Evolutionary conservation across 2,888 invertebrate genomes (phyloP), one percentile per base, ranked within the genome.

Genomic region (Notocelia uddmanniana): DNA sequence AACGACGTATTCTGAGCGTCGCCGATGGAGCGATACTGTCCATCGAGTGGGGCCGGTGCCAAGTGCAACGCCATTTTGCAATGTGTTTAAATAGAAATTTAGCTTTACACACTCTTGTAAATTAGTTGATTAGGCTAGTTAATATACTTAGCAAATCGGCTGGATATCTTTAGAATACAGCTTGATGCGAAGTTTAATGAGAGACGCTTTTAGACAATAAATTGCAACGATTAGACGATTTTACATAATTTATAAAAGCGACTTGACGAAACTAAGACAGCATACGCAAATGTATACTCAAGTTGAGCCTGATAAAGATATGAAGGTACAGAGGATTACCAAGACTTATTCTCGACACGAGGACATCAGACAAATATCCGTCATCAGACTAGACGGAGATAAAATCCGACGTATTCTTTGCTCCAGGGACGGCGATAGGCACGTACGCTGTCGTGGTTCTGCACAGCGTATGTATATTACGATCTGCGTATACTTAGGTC

Each of bases 291-390:
- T 59, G 37, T 68, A 59, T 37, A 58, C 19, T 68, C 23, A 48
- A 68, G 21, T n/a, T 10, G 45, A 67, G 62, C 13, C 58, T 66
- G 58, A 66, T 70, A 59, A 66, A 70, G 52, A 60, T 67, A 52
- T 34, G 54, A n/a, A 50, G 58, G 62, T 55, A 55, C 55, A 11
- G 10, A 26, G 62, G 55, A 72, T 67, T 62, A 55, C 62, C 3
- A 62, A 68, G 62, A 72, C 34, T 67, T 67, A 71, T 67, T 48
- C 48, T 23, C 48, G 31, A 55, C 68, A 62, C 60, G 67, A 62
- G 62, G 62, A 60, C 67, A 57, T 68, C 37, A 72, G 68, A 72
- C 72, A 67, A 72, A 68, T 72, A 62, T 68, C 55, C 48, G 55
- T 62, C 67, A 68, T 68, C 68, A 72, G 55, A 26, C 48, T 37